Evolutionary conservation across 2,113 vertebrate genomes (phyloP).

Genomic region (Condylura cristata): DNA sequence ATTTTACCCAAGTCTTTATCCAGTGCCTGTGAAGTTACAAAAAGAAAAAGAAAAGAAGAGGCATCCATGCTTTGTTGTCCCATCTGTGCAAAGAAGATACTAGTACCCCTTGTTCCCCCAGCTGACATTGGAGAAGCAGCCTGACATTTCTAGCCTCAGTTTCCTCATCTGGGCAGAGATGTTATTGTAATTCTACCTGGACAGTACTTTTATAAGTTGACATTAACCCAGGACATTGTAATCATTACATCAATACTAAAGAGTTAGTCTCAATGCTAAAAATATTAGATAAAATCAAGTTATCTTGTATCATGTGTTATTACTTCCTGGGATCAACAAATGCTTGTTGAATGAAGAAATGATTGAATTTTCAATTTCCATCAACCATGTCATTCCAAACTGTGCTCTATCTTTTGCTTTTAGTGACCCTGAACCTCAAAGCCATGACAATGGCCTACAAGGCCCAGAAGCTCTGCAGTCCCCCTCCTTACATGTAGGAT

Average conservation of each 20-base stretch:
- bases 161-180: not conserved
- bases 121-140: not conserved
- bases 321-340: not conserved
- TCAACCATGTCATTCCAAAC: not conserved
- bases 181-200: not conserved
- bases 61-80: not conserved
- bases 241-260: not conserved
- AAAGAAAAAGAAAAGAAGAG: not conserved
- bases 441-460: not conserved
- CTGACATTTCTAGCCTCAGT: not conserved
- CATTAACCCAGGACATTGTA: not conserved
- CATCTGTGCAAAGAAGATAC: not conserved
- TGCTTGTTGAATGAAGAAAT: not conserved
- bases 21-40: not conserved
- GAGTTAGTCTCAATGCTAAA: not conserved
- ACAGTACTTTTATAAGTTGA: not conserved
- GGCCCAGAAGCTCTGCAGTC: fast-evolving
- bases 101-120: not conserved
- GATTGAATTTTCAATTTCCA: not conserved
- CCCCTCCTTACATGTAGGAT: not conserved
- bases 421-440: not conserved
- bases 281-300: too few species aligned
- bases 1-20: not conserved
- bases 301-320: not conserved
- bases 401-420: not conserved